Evolutionary conservation across 2,888 invertebrate genomes (phyloP).

Genomic region (Lepidonotus clava): DNA sequence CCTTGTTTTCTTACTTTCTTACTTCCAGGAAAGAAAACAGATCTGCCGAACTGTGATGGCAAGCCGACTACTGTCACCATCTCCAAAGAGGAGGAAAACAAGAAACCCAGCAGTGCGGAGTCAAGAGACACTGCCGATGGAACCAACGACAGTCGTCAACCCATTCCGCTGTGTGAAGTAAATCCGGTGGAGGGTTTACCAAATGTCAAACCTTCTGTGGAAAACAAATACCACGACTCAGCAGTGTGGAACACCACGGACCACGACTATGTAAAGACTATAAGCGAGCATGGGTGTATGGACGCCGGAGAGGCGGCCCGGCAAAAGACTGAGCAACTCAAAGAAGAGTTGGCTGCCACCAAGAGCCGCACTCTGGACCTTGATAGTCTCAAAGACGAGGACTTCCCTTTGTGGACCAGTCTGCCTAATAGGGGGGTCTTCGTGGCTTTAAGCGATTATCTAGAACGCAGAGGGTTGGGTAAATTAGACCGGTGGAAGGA

Average conservation of each 20-base stretch:
- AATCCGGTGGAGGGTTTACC: too few relatives aligned
- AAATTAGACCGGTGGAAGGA: not conserved
- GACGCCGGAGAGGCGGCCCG: not conserved
- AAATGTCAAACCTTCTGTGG: too few relatives aligned
- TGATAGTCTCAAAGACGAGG: not conserved
- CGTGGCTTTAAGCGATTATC: not conserved
- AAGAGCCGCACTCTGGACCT: not conserved
- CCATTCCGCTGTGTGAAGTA: too few relatives aligned
- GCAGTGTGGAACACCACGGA: not conserved
- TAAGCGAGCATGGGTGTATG: not conserved
- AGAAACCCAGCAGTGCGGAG: too few relatives aligned
- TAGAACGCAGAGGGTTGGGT: not conserved
- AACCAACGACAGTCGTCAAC: too few relatives aligned
- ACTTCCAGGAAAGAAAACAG: too few relatives aligned
- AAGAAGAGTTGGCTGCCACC: not conserved
- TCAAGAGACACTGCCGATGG: too few relatives aligned
- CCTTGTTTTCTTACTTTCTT: too few relatives aligned
- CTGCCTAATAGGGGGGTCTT: not conserved
- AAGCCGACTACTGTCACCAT: too few relatives aligned
- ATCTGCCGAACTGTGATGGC: too few relatives aligned
- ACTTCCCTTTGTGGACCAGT: not conserved
- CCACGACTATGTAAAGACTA: not conserved
- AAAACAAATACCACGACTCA: not conserved
- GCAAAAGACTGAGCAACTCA: not conserved
- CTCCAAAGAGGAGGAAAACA: too few relatives aligned